Percentiles rank a stretch among this genome's conserved stretches.
Conservation (phyloP, 2,888 invertebrate species). For the Ligdia adustata region DNA sequence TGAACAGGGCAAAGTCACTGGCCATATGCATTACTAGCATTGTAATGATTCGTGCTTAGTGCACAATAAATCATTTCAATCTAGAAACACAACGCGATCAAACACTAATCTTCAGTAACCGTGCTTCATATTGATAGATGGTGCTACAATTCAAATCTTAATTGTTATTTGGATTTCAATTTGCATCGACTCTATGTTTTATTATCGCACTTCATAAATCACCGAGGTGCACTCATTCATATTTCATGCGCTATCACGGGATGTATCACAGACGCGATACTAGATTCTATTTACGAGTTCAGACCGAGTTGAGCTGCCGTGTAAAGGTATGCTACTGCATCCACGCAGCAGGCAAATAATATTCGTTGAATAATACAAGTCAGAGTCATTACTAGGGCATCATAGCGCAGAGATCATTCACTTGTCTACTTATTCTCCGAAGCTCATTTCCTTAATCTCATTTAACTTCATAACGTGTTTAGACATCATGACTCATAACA, state of each 20-base stretch:
- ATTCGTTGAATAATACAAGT: constrained; percentile 1
- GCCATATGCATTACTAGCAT: neutral
- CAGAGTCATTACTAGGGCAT: neutral
- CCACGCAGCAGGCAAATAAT: neutral
- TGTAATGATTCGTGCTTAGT: constrained; percentile 5
- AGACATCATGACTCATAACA: constrained; percentile 10
- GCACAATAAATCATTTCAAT: constrained; percentile 18
- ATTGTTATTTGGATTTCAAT: constrained; percentile 53
- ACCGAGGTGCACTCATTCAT: constrained; percentile 63
- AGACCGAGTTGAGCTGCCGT: constrained; percentile 57
- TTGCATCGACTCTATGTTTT: constrained; percentile 51
- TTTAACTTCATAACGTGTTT: constrained; percentile 11
- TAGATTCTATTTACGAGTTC: constrained; percentile 71
- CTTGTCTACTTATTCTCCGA: neutral
- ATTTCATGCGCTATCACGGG: constrained; percentile 73
- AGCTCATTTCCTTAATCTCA: neutral
- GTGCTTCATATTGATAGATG: constrained; percentile 29
- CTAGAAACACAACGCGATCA: constrained; percentile 14
- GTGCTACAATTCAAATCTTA: constrained; percentile 46
- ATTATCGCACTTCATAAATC: constrained; percentile 72
- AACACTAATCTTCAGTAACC: constrained; percentile 22
- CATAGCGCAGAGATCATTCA: neutral
- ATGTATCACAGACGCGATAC: constrained; percentile 70
- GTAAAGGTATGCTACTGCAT: constrained; percentile 22
- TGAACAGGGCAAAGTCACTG: too few relatives aligned